A percentile compares a stretch with the other conserved stretches of the same genome.
Evolutionary conservation across 1,140 invertebrate genomes (phyloP).

Genomic region (Alviniconcha marisindica): DNA sequence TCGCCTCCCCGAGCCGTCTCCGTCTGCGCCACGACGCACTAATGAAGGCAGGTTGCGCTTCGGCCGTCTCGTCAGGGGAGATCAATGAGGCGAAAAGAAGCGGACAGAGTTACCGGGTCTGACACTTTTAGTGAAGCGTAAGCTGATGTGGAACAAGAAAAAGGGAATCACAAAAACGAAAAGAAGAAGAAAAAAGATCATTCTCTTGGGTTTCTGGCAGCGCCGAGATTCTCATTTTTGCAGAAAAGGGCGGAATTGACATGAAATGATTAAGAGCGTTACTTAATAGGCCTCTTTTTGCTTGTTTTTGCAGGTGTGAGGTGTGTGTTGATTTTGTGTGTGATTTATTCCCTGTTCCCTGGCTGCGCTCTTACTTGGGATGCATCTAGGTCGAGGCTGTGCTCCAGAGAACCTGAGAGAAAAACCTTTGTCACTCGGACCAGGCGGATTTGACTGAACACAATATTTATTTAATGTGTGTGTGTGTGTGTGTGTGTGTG

Average conservation of each 20-base stretch:
- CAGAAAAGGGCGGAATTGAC: not conserved
- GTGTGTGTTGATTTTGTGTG: not conserved
- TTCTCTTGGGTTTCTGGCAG: no score
- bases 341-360: no score
- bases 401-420: no score
- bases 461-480: no score
- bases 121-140: not conserved
- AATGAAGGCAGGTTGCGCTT: constrained; percentile 23
- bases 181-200: no score
- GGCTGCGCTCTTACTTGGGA: no score
- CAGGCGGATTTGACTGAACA: no score
- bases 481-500: no score
- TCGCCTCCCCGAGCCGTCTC: not conserved
- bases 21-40: not conserved
- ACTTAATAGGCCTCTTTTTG: not conserved
- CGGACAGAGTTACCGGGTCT: not conserved
- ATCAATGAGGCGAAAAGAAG: constrained; percentile 23
- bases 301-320: not conserved
- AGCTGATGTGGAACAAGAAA: not conserved
- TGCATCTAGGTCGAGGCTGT: no score
- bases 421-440: no score
- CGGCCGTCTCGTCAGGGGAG: not conserved
- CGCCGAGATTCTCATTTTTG: not conserved
- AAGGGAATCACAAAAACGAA: no score
- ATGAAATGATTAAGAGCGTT: not conserved